Percentiles rank a stretch among this genome's conserved stretches.
Evolutionary conservation across 2,113 vertebrate genomes (phyloP).

Genomic region (Vicugna pacos): DNA sequence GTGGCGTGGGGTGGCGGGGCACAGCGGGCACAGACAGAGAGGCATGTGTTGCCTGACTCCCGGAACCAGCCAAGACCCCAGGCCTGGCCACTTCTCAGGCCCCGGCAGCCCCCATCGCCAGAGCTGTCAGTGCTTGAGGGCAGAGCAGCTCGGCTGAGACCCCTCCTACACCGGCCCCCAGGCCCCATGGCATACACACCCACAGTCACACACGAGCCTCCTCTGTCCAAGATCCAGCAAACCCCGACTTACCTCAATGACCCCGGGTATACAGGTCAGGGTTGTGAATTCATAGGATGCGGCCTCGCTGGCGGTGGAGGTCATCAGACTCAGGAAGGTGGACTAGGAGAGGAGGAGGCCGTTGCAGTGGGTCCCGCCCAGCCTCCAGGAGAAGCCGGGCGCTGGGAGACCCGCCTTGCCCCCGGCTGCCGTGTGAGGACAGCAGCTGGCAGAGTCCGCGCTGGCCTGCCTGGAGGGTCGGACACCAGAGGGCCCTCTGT

Average conservation of each 20-base stretch:
- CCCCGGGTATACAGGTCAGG: constrained; percentile 98
- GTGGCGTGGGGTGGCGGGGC: neutral
- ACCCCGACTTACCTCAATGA: constrained; percentile 92
- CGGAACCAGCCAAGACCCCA: neutral
- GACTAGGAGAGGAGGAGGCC: constrained; percentile 89
- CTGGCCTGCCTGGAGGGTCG: neutral
- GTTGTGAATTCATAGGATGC: constrained; percentile 99
- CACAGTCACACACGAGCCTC: fast-evolving
- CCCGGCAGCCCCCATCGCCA: neutral
- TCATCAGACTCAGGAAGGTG: constrained; percentile 98
- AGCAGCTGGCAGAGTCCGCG: fast-evolving
- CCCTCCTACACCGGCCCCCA: too few relatives aligned
- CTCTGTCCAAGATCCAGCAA: neutral
- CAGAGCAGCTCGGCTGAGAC: neutral
- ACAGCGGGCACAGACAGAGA: neutral
- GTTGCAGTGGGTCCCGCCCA: neutral
- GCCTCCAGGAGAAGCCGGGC: neutral
- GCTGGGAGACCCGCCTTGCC: fast-evolving
- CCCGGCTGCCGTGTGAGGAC: neutral
- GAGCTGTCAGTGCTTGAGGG: neutral
- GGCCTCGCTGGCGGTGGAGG: constrained; percentile 96
- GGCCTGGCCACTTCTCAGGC: neutral
- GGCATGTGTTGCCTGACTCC: neutral
- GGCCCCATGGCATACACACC: too few relatives aligned
- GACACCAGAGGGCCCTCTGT: neutral